Percentiles rank a stretch among this genome's conserved stretches.
phyloP scores from a whole-genome alignment of 2,888 invertebrate genomes.

The Eudasyphora cyanicolor region DNA sequence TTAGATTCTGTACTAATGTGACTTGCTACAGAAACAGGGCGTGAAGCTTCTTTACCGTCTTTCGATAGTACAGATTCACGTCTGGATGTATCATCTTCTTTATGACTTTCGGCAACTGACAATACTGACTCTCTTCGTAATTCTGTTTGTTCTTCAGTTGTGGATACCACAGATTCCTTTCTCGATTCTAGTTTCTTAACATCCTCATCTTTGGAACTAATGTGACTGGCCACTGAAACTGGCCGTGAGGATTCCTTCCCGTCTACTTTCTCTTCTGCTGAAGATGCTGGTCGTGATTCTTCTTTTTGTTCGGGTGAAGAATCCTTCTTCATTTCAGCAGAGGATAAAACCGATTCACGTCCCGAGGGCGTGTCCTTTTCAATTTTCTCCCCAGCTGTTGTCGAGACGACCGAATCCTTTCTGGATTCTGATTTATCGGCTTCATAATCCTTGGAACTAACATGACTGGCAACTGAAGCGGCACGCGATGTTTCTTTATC shows the following conservation, averaged over 20 bases:
- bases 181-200: slow-evolving; percentile 22
- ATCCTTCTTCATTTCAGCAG: slow-evolving; percentile 29
- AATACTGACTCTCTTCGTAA: slow-evolving; percentile 44
- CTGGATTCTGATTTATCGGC: slow-evolving; percentile 62
- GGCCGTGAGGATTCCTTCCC: slow-evolving; percentile 72
- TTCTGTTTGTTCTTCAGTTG: slow-evolving; percentile 41
- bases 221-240: slow-evolving; percentile 61
- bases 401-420: slow-evolving; percentile 45
- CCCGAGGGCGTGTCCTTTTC: slow-evolving; percentile 23
- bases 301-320: slow-evolving; percentile 53
- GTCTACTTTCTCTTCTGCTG: slow-evolving; percentile 46
- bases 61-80: neutral
- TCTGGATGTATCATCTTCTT: slow-evolving; percentile 40
- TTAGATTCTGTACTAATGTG: slow-evolving; percentile 60
- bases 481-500: slow-evolving; percentile 44
- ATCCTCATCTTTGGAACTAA: slow-evolving; percentile 24
- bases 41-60: too few relatives aligned
- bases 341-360: slow-evolving; percentile 41
- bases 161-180: slow-evolving; percentile 47
- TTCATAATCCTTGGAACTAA: slow-evolving; percentile 1
- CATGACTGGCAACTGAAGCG: slow-evolving; percentile 50
- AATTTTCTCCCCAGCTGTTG: too few relatives aligned
- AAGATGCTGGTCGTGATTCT: slow-evolving; percentile 45
- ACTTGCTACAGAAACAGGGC: slow-evolving; percentile 45
- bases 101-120: slow-evolving; percentile 31